Evolutionary conservation across 2,888 invertebrate species (phyloP).

Genomic region (Agriopis aurantiaria): DNA sequence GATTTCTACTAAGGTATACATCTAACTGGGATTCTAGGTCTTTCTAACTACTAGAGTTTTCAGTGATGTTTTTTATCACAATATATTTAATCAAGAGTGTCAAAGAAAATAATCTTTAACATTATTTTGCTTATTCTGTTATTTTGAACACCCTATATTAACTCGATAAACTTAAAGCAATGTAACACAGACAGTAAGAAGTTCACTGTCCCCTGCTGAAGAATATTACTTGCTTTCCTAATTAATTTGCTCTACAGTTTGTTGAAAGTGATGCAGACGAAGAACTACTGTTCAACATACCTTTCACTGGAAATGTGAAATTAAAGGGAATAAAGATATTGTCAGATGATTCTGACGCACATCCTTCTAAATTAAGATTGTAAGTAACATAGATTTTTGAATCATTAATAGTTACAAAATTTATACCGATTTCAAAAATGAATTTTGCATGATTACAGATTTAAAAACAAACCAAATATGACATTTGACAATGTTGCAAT

Average conservation of each 20-base stretch:
- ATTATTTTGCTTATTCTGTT: too few relatives aligned
- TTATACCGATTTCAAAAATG: not conserved
- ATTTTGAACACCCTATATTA: not conserved
- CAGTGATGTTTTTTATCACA: too few relatives aligned
- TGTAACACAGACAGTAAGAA: too few relatives aligned
- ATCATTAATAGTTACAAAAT: not conserved
- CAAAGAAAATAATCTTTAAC: too few relatives aligned
- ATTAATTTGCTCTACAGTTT: slow-evolving; percentile 85
- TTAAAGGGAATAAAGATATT: slow-evolving; percentile 96
- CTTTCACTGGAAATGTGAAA: slow-evolving; percentile 98
- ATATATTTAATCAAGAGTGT: too few relatives aligned
- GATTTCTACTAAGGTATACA: too few relatives aligned
- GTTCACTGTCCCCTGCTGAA: too few relatives aligned
- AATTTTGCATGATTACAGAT: slow-evolving; percentile 84
- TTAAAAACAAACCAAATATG: slow-evolving; percentile 97
- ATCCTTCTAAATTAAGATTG: slow-evolving; percentile 95
- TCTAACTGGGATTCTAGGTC: too few relatives aligned
- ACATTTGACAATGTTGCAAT: slow-evolving; percentile 94
- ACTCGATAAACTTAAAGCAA: too few relatives aligned
- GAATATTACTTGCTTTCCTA: too few relatives aligned
- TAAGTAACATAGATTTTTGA: slow-evolving; percentile 80
- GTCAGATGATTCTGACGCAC: slow-evolving; percentile 95
- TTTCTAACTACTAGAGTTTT: too few relatives aligned
- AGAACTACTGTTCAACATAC: slow-evolving; percentile 98
- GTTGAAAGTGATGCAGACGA: slow-evolving; percentile 99